These are phyloP conservation scores for Haliaeetus albicilla DNA, from an alignment of 2,797 vertebrate species.

Conservation along the genomic window DNA sequence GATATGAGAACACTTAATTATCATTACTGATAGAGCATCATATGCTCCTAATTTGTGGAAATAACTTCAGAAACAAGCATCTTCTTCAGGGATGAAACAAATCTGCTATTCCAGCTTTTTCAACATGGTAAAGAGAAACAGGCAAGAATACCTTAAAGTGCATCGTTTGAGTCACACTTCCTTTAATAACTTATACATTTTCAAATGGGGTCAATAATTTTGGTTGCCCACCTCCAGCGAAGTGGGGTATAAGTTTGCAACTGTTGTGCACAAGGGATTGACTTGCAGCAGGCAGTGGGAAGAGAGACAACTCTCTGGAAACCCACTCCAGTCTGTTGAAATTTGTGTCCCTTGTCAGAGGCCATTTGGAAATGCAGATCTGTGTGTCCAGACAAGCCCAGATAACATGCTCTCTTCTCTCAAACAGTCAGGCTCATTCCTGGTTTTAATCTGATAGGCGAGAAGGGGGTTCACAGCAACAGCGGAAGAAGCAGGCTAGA, in stretches of 20 bases:
- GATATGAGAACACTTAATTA: not conserved
- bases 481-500: not conserved
- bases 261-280: no score
- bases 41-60: not conserved
- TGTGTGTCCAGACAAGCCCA: not conserved
- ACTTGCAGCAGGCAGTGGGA: not conserved
- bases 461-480: not conserved
- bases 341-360: no score
- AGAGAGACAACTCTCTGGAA: not conserved
- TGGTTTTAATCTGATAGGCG: not conserved
- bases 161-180: not conserved
- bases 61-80: not conserved
- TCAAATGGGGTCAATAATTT: not conserved
- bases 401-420: not conserved
- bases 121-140: not conserved
- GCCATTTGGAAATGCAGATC: not conserved
- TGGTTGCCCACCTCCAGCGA: no score
- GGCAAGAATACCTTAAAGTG: rapidly evolving
- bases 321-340: not conserved
- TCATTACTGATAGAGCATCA: not conserved
- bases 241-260: no score
- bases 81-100: not conserved
- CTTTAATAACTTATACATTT: not conserved
- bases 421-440: not conserved
- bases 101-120: not conserved